Conservation (phyloP, 2,113 vertebrate species). For the Burhinus oedicnemus region DNA sequence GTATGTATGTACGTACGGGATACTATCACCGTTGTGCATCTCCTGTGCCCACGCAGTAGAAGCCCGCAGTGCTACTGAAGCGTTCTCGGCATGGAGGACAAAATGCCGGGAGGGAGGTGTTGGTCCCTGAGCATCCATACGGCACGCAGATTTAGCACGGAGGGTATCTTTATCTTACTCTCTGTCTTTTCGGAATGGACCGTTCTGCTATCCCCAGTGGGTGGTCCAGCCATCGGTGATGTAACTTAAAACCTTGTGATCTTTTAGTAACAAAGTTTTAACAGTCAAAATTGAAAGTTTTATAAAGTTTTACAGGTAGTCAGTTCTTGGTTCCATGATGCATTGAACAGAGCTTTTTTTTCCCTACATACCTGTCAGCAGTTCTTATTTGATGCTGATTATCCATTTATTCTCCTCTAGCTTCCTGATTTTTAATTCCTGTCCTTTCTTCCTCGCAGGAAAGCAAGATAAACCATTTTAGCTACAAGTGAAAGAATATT, state of each 20-base stretch:
- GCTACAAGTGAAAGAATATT: background rate
- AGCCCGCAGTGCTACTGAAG: background rate
- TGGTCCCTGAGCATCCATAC: background rate
- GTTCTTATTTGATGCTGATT: background rate
- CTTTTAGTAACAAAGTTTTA: background rate
- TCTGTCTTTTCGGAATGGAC: background rate
- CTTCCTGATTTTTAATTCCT: background rate
- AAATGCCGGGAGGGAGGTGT: rapidly evolving
- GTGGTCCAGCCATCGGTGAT: background rate
- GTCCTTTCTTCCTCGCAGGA: background rate
- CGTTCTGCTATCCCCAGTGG: background rate
- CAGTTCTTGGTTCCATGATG: background rate
- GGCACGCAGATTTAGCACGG: rapidly evolving
- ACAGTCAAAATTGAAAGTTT: background rate
- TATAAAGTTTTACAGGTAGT: background rate
- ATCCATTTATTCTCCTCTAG: background rate
- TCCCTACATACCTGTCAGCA: background rate
- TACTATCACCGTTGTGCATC: background rate
- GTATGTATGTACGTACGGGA: rapidly evolving
- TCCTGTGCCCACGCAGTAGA: background rate
- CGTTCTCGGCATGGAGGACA: background rate
- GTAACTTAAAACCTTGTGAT: background rate
- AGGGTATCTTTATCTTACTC: background rate
- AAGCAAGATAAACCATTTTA: background rate
- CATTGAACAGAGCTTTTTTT: background rate